These are phyloP conservation scores for Coenonympha arcania DNA, from an alignment of 2,888 invertebrate species.

Conservation along the genomic window DNA sequence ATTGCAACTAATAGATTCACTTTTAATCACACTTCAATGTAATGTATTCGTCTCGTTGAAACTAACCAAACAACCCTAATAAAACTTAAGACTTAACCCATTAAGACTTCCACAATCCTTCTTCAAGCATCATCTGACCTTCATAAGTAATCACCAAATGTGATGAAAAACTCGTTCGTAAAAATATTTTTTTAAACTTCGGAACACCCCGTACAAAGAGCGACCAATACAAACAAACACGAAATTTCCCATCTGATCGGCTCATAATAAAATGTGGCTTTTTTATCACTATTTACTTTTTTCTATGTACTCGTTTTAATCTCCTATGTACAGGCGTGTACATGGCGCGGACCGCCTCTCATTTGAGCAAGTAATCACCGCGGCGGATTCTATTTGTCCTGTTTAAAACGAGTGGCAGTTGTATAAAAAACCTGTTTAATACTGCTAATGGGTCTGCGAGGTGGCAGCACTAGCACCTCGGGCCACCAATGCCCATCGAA, in stretches of 20 bases:
- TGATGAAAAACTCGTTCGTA: background rate
- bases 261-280: conserved; percentile 73
- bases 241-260: conserved; percentile 57
- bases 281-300: conserved; percentile 74
- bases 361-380: conserved; percentile 27
- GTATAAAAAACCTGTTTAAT: no score
- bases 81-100: no score
- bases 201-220: conserved; percentile 45
- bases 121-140: no score
- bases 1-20: no score
- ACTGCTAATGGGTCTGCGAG: no score
- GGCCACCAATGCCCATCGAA: no score
- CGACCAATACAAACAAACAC: conserved; percentile 48
- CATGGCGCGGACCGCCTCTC: conserved; percentile 33
- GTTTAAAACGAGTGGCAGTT: background rate
- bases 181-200: conserved; percentile 21
- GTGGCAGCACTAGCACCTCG: no score
- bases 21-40: no score
- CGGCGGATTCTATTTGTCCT: conserved; percentile 11
- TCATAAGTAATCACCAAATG: no score
- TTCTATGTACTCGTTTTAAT: conserved; percentile 60
- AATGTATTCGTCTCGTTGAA: no score
- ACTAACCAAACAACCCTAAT: no score
- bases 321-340: conserved; percentile 43
- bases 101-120: no score